Conservation (phyloP, 2,888 invertebrate genomes). For the Phalera bucephala region DNA sequence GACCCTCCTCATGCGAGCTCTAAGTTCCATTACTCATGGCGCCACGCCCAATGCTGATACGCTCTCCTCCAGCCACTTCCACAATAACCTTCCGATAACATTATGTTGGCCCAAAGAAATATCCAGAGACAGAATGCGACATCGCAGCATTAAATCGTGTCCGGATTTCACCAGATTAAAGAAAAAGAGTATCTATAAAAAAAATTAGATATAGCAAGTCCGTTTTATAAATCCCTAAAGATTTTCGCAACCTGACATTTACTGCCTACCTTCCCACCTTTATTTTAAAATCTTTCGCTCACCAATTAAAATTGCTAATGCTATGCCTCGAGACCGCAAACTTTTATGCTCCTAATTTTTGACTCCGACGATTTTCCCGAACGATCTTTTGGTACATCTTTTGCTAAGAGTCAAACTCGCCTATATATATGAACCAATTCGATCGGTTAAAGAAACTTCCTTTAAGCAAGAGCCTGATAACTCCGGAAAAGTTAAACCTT, state of each 20-base stretch:
- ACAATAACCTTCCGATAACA: conserved; percentile 31
- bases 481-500: conserved; percentile 36
- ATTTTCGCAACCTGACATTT: conserved; percentile 11
- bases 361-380: conserved; percentile 9
- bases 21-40: conserved; percentile 77
- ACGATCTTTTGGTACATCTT: conserved; percentile 16
- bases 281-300: conserved; percentile 18
- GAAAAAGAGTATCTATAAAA: too few relatives aligned
- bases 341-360: conserved; percentile 15
- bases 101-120: conserved; percentile 23
- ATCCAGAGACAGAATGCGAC: conserved; percentile 10
- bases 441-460: conserved; percentile 23
- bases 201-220: neutral
- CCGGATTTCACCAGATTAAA: too few relatives aligned
- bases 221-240: neutral
- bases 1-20: conserved; percentile 79
- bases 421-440: conserved; percentile 21
- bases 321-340: conserved; percentile 14
- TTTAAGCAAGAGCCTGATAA: conserved; percentile 36
- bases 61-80: conserved; percentile 52
- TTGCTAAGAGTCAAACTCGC: conserved; percentile 17
- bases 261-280: conserved; percentile 9
- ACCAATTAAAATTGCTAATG: conserved; percentile 22
- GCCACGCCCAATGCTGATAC: conserved; percentile 75
- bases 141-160: conserved; percentile 14